Percentiles rank a stretch among this genome's conserved stretches.
Conservation (phyloP, 2,113 vertebrate genomes). For the Oenanthe oenanthe region DNA sequence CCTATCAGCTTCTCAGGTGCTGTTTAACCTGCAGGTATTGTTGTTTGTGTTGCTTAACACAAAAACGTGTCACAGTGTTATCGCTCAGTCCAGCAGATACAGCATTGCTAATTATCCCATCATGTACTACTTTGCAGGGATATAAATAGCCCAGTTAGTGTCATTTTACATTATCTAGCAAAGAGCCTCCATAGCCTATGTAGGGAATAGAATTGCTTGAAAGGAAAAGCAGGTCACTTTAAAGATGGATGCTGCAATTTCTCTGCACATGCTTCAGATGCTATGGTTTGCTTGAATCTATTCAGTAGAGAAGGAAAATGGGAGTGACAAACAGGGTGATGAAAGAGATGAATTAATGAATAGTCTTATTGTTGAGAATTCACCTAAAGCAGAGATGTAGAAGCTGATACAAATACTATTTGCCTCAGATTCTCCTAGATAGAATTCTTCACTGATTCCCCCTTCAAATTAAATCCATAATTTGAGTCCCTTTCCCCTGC, state of each 20-base stretch:
- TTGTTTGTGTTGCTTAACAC: conserved; percentile 4
- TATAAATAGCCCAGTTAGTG: conserved; percentile 47
- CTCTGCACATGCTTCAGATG: background rate
- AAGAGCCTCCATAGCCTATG: background rate
- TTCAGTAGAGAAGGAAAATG: background rate
- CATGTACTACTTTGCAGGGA: conserved; percentile 10
- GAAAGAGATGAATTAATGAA: background rate
- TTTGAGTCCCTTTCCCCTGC: background rate
- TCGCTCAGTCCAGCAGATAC: background rate
- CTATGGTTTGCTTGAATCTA: background rate
- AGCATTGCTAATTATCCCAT: conserved; percentile 48
- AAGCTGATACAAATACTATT: background rate
- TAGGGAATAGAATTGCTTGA: background rate
- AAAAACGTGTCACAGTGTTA: background rate
- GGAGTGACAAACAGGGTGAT: background rate
- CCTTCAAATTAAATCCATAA: background rate
- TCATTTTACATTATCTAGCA: conserved; percentile 18
- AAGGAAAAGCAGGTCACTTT: conserved; percentile 1
- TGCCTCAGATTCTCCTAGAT: background rate
- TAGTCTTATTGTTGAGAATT: background rate
- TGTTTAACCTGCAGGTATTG: conserved; percentile 26
- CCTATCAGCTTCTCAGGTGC: background rate
- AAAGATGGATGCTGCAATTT: background rate
- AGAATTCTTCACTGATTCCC: background rate
- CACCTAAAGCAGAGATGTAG: background rate